Conservation (phyloP, 2,113 vertebrate genomes). For the Seriola rivoliana region DNA sequence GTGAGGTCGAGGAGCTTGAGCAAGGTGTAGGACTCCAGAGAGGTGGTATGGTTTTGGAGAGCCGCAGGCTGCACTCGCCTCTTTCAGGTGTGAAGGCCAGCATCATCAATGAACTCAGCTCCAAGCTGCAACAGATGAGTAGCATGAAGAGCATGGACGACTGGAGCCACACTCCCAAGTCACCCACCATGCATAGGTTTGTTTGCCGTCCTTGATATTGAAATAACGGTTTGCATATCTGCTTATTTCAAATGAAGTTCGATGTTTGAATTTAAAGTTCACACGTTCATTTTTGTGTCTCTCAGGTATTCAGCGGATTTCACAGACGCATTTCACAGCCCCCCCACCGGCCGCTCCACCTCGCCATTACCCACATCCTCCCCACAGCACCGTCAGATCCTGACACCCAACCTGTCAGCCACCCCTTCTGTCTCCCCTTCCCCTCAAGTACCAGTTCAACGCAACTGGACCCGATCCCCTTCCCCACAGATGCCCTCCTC, state of each 20-base stretch:
- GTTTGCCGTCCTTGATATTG: slow-evolving; percentile 33
- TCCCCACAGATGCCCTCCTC: slow-evolving; percentile 89
- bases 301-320: slow-evolving; percentile 87
- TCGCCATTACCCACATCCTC: slow-evolving; percentile 82
- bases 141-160: slow-evolving; percentile 84
- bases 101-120: slow-evolving; percentile 94
- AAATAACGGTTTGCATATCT: background rate
- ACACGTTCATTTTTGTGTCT: slow-evolving; percentile 40
- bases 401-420: slow-evolving; percentile 72
- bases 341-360: slow-evolving; percentile 83
- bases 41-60: slow-evolving; percentile 71
- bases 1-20: slow-evolving; percentile 66
- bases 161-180: slow-evolving; percentile 81
- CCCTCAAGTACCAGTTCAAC: slow-evolving; percentile 76
- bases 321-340: slow-evolving; percentile 84
- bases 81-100: slow-evolving; percentile 91
- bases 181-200: slow-evolving; percentile 81
- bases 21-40: slow-evolving; percentile 61
- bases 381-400: slow-evolving; percentile 82
- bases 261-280: background rate
- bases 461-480: slow-evolving; percentile 84
- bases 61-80: slow-evolving; percentile 82
- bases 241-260: background rate
- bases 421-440: slow-evolving; percentile 76
- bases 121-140: slow-evolving; percentile 93